Evolutionary conservation across 2,888 invertebrate genomes (phyloP).

Genomic region (Campopleginae sp.): DNA sequence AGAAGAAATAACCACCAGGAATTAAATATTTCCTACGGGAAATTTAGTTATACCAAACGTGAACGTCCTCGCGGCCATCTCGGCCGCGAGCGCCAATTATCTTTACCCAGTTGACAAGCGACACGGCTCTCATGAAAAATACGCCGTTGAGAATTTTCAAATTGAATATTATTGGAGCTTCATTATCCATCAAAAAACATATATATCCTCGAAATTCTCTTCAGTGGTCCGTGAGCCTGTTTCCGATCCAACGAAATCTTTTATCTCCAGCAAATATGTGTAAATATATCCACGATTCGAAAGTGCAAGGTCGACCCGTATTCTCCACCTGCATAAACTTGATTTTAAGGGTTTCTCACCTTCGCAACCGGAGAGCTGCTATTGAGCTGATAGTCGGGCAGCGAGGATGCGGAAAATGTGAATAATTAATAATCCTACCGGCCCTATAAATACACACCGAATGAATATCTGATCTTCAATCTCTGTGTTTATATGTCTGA

Average conservation of each 20-base stretch:
- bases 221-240: background rate
- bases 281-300: background rate
- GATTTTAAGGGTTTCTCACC: background rate
- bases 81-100: constrained; percentile 12
- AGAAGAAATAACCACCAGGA: constrained; percentile 67
- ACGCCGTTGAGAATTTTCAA: background rate
- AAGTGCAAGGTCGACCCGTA: background rate
- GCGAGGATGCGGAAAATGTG: background rate
- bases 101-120: constrained; percentile 53
- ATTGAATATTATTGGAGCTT: background rate
- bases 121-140: constrained; percentile 15
- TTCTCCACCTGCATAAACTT: background rate
- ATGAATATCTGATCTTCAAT: background rate
- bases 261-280: no score
- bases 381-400: background rate
- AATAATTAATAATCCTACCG: background rate
- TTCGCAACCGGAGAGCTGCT: background rate
- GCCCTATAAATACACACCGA: background rate
- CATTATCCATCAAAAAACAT: background rate
- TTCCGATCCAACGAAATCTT: no score
- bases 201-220: background rate
- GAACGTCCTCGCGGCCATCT: constrained; percentile 29
- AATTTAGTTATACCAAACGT: constrained; percentile 42
- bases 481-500: constrained; percentile 1
- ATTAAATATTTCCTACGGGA: constrained; percentile 71